Conservation (phyloP, 2,797 vertebrate genomes). For the Oryzias sinensis region DNA sequence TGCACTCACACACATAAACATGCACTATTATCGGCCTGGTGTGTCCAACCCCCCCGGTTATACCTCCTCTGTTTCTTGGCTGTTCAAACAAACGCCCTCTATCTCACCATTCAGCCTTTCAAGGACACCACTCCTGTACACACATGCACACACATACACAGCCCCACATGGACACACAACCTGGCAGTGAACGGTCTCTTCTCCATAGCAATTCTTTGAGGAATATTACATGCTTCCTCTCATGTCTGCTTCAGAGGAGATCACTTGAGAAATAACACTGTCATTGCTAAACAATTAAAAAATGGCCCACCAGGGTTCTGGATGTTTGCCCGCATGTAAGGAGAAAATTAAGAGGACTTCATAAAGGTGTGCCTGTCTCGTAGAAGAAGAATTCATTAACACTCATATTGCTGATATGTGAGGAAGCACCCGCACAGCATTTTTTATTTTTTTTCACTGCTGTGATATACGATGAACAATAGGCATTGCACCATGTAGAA, state of each 20-base stretch:
- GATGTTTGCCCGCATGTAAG: slow-evolving; percentile 7
- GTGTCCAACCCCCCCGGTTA: slow-evolving; percentile 35
- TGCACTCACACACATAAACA: slow-evolving; percentile 11
- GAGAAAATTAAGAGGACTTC: slow-evolving; percentile 1
- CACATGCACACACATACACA: not conserved
- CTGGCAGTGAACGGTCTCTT: slow-evolving; percentile 26
- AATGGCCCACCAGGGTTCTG: slow-evolving; percentile 5
- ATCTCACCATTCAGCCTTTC: slow-evolving; percentile 52
- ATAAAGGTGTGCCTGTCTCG: not conserved
- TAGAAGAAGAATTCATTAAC: not conserved
- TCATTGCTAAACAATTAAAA: slow-evolving; percentile 23
- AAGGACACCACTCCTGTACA: slow-evolving; percentile 46
- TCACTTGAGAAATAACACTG: slow-evolving; percentile 31
- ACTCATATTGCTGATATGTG: slow-evolving; percentile 3
- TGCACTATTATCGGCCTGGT: slow-evolving; percentile 22
- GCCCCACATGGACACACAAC: slow-evolving; percentile 18
- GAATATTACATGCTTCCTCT: slow-evolving; percentile 45
- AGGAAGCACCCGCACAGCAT: not conserved
- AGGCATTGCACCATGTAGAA: not conserved
- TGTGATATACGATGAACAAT: slow-evolving; percentile 2
- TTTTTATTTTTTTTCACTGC: not conserved
- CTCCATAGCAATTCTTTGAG: slow-evolving; percentile 42
- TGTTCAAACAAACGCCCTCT: slow-evolving; percentile 60
- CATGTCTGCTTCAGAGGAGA: slow-evolving; percentile 44
- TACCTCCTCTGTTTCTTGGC: slow-evolving; percentile 52